Percentiles rank a stretch among this genome's conserved stretches.
phyloP scores from a whole-genome alignment of 2,113 vertebrate genomes.

The Passerina amoena region DNA sequence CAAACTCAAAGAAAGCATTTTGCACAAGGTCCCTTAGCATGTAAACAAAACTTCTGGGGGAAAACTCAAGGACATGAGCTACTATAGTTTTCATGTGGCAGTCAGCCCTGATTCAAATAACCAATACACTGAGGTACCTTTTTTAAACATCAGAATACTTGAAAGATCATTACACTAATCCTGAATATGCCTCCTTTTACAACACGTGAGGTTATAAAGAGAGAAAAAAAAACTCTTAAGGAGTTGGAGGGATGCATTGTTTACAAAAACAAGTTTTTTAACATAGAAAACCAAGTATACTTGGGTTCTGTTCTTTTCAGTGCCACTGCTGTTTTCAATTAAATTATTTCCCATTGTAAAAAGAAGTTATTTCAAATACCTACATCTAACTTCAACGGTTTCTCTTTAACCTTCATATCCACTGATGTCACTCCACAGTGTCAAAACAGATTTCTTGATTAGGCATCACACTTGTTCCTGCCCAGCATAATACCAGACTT shows the following conservation, averaged over 20 bases:
- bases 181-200: neutral
- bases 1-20: neutral
- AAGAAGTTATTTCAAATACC: neutral
- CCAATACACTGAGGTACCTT: neutral
- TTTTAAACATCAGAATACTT: neutral
- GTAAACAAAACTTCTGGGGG: neutral
- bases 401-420: neutral
- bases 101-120: neutral
- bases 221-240: neutral
- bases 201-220: neutral
- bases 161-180: neutral
- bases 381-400: neutral
- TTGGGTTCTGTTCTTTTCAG: neutral
- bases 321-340: neutral
- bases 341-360: neutral
- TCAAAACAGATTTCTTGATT: slow-evolving; percentile 2
- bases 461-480: neutral
- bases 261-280: neutral
- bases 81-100: neutral
- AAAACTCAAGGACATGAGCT: neutral
- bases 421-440: neutral
- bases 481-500: slow-evolving; percentile 4
- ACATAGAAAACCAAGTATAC: neutral
- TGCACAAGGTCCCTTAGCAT: neutral
- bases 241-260: neutral